These are phyloP conservation scores for Melangyna quadrimaculata DNA, from an alignment of 2,888 invertebrate species.

Conservation along the genomic window DNA sequence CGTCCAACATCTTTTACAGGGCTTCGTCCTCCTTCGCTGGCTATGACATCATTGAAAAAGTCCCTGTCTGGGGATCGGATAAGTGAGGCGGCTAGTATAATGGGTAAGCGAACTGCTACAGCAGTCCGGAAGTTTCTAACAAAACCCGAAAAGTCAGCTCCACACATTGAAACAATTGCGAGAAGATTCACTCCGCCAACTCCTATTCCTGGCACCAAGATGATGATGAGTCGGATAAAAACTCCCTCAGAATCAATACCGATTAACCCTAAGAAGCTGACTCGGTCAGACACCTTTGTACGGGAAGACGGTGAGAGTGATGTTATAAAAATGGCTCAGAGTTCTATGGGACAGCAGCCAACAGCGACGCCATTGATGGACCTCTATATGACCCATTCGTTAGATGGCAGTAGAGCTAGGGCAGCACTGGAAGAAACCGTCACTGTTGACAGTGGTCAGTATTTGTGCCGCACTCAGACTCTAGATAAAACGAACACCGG, in stretches of 20 bases:
- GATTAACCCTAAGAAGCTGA: constrained; percentile 71
- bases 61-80: constrained; percentile 77
- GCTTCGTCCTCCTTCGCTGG: constrained; percentile 66
- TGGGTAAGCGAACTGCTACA: constrained; percentile 77
- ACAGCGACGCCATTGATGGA: constrained; percentile 59
- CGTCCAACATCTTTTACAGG: constrained; percentile 75
- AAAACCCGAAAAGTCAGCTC: constrained; percentile 72
- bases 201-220: constrained; percentile 72
- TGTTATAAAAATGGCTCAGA: constrained; percentile 64
- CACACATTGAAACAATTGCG: constrained; percentile 54
- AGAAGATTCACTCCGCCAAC: constrained; percentile 70
- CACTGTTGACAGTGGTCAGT: constrained; percentile 61
- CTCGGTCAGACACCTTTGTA: constrained; percentile 79
- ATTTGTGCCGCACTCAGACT: constrained; percentile 70
- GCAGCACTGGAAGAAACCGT: constrained; percentile 69
- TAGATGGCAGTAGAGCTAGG: constrained; percentile 32
- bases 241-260: constrained; percentile 32
- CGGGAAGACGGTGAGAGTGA: constrained; percentile 75
- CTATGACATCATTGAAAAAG: constrained; percentile 75
- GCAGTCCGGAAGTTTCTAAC: constrained; percentile 77
- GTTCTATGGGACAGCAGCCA: constrained; percentile 26
- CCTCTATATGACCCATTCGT: constrained; percentile 48
- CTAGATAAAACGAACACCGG: constrained; percentile 61
- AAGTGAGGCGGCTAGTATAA: constrained; percentile 76
- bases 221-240: constrained; percentile 52